Conservation (phyloP, 2,888 invertebrate genomes). For the Ganaspis brasiliensis region DNA sequence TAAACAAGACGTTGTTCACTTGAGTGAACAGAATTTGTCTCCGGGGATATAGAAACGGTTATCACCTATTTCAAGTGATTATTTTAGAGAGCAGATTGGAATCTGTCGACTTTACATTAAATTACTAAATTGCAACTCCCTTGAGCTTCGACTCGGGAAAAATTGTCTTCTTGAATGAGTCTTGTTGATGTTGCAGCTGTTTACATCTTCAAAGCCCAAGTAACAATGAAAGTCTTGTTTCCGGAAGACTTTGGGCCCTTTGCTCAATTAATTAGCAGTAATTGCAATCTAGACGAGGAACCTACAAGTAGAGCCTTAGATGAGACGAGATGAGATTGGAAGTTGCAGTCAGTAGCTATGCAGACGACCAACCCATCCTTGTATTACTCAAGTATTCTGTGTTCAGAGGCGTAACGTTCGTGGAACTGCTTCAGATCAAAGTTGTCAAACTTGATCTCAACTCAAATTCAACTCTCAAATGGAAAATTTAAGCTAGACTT, state of each 20-base stretch:
- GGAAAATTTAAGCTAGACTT: no score
- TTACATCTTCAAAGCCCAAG: constrained; percentile 26
- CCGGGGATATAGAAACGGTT: constrained; percentile 13
- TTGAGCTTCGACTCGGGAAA: background rate
- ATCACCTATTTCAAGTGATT: constrained; percentile 28
- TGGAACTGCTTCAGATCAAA: constrained; percentile 70
- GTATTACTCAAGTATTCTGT: constrained; percentile 53
- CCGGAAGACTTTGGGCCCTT: constrained; percentile 50
- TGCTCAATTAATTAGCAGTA: constrained; percentile 73
- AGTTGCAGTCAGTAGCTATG: constrained; percentile 54
- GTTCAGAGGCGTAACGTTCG: constrained; percentile 56
- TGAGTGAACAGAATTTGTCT: constrained; percentile 35
- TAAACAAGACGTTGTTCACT: constrained; percentile 37
- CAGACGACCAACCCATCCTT: constrained; percentile 48
- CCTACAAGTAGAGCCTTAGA: constrained; percentile 50
- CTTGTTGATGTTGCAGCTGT: constrained; percentile 25
- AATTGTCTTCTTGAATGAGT: background rate
- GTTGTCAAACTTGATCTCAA: constrained; percentile 73
- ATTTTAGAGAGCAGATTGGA: background rate
- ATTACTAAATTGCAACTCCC: constrained; percentile 35
- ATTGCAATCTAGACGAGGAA: constrained; percentile 68
- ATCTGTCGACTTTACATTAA: constrained; percentile 25
- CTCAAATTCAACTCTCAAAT: background rate
- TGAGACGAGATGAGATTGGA: constrained; percentile 55
- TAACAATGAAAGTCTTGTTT: constrained; percentile 34